These are phyloP conservation scores for Scolopax rusticola DNA, from an alignment of 2,797 vertebrate genomes.

Conservation along the genomic window DNA sequence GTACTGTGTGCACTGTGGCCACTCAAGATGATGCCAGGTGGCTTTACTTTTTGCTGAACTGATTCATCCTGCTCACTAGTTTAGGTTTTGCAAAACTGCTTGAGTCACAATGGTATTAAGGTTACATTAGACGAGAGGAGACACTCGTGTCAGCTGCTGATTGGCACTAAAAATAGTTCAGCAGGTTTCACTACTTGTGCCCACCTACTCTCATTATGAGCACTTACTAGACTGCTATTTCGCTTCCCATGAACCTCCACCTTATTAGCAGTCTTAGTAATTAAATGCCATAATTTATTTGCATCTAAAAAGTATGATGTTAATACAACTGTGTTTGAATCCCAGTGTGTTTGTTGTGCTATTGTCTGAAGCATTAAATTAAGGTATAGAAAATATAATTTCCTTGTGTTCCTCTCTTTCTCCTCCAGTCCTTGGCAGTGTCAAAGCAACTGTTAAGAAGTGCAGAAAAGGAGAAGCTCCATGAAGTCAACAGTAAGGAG, in stretches of 20 bases:
- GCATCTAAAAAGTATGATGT: neutral
- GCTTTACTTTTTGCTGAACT: neutral
- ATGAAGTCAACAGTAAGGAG: slow-evolving; percentile 84
- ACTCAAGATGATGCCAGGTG: neutral
- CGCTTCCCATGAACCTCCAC: neutral
- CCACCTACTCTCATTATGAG: neutral
- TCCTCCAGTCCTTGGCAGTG: slow-evolving; percentile 81
- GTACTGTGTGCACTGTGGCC: neutral
- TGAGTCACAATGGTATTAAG: neutral
- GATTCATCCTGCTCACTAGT: neutral
- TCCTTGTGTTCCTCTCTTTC: neutral
- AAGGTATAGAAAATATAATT: neutral
- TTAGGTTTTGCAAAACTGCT: neutral
- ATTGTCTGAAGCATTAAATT: neutral
- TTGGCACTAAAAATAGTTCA: neutral
- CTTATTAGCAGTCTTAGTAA: neutral
- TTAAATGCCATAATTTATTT: neutral
- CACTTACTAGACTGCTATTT: neutral
- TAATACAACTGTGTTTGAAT: neutral
- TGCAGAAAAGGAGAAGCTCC: slow-evolving; percentile 84
- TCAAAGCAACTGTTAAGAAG: slow-evolving; percentile 89
- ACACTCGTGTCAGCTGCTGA: neutral
- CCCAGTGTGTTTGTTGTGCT: neutral
- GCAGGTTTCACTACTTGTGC: neutral
- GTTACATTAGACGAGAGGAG: neutral